Percentiles rank a stretch among this genome's conserved stretches.
Conservation (phyloP, 2,797 vertebrate species). For the Echeneis naucrates region DNA sequence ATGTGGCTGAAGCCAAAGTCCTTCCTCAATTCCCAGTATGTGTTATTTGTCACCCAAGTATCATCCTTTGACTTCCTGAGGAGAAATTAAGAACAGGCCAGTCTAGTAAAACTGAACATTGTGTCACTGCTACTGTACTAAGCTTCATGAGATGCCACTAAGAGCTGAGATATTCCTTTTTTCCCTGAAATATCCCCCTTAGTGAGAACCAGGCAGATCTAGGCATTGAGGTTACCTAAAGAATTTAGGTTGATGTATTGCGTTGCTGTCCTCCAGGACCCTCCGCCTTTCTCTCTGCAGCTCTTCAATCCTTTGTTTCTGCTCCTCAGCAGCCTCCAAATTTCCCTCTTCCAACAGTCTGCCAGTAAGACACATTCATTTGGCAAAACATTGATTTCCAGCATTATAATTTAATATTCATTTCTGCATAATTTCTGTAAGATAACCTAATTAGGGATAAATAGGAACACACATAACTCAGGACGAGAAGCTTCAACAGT, state of each 20-base stretch:
- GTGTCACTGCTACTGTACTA: neutral
- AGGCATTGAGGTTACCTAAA: constrained; percentile 87
- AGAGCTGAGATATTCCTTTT: neutral
- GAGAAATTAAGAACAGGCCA: neutral
- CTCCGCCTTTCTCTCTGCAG: constrained; percentile 92
- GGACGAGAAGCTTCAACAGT: neutral
- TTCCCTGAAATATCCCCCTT: neutral
- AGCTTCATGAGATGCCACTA: neutral
- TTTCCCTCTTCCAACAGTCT: constrained; percentile 96
- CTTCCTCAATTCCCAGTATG: constrained; percentile 93
- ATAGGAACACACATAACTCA: constrained; percentile 19
- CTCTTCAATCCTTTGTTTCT: constrained; percentile 96
- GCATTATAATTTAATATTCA: constrained; percentile 15
- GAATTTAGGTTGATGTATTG: constrained; percentile 92
- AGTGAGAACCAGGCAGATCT: neutral
- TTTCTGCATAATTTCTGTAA: neutral
- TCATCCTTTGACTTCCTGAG: constrained; percentile 91
- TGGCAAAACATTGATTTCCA: constrained; percentile 27
- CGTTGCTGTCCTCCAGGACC: constrained; percentile 89
- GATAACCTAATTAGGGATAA: constrained; percentile 7
- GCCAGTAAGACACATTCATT: constrained; percentile 44
- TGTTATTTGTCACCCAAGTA: constrained; percentile 94
- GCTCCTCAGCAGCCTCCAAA: constrained; percentile 90
- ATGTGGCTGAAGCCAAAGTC: constrained; percentile 90
- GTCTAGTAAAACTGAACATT: neutral